phyloP scores from a whole-genome alignment of 2,113 vertebrate genomes.

The Halichoerus grypus region DNA sequence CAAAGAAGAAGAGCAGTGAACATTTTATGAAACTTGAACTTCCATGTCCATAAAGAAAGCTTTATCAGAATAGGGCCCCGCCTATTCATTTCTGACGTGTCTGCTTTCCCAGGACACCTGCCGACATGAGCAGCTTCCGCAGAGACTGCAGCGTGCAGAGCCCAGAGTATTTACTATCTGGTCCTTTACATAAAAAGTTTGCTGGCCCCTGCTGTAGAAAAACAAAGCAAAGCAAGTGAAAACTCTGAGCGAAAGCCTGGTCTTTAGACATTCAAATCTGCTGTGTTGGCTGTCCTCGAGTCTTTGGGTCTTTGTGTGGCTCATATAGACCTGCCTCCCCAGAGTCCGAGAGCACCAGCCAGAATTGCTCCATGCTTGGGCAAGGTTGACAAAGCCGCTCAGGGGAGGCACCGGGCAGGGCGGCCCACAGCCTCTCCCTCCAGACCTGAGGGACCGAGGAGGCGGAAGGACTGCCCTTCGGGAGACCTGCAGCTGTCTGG shows the following conservation, averaged over 20 bases:
- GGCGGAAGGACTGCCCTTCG: not conserved
- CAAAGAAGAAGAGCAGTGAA: not conserved
- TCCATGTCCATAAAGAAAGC: not conserved
- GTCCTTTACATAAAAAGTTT: not conserved
- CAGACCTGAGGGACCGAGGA: not conserved
- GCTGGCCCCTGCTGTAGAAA: not conserved
- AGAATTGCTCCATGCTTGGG: not conserved
- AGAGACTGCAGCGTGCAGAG: not conserved
- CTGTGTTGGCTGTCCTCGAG: not conserved
- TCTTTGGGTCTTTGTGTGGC: not conserved
- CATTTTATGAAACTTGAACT: not conserved
- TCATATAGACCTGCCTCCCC: not conserved
- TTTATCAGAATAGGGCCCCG: not conserved
- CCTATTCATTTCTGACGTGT: not conserved
- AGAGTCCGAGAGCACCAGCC: not conserved
- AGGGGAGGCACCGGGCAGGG: not conserved
- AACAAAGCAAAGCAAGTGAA: slow-evolving; percentile 13
- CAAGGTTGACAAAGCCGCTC: not conserved
- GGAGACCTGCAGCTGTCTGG: slow-evolving; percentile 43
- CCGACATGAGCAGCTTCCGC: not conserved
- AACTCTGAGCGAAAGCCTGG: not conserved
- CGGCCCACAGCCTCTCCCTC: not conserved
- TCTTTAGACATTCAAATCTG: not conserved
- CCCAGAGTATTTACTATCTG: not conserved
- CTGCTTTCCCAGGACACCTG: rapidly evolving